Conservation (phyloP, 2,888 invertebrate genomes). For the Cerastis rubricosa region DNA sequence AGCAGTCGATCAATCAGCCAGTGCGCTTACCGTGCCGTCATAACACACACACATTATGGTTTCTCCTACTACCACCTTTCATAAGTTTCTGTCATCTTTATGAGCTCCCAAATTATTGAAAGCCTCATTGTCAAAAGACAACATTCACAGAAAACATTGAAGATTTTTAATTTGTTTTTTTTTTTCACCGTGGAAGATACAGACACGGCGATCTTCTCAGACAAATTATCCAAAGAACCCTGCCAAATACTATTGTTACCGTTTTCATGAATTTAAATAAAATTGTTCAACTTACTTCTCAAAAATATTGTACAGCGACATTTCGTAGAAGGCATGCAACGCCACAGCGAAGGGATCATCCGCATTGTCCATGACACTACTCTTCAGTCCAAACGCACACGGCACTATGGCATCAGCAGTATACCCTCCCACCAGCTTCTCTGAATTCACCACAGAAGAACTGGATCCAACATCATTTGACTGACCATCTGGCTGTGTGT, state of each 20-base stretch:
- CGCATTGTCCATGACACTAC: slow-evolving; percentile 85
- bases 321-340: slow-evolving; percentile 86
- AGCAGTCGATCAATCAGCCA: no score
- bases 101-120: neutral
- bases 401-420: slow-evolving; percentile 89
- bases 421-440: slow-evolving; percentile 85
- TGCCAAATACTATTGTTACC: neutral
- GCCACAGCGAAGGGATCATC: slow-evolving; percentile 87
- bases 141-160: neutral
- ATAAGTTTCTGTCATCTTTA: neutral
- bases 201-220: neutral
- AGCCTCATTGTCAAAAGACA: neutral
- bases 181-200: neutral
- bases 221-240: neutral
- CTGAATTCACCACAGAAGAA: slow-evolving; percentile 78
- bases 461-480: slow-evolving; percentile 34
- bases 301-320: slow-evolving; percentile 83
- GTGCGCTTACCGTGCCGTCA: no score
- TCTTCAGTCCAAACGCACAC: slow-evolving; percentile 87
- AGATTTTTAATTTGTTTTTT: neutral
- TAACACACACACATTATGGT: no score
- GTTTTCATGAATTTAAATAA: neutral
- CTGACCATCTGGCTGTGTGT: slow-evolving; percentile 24
- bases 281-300: slow-evolving; percentile 82
- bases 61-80: neutral